Evolutionary conservation across 2,888 invertebrate species (phyloP).

Genomic region (Rhaphigaster nebulosa): DNA sequence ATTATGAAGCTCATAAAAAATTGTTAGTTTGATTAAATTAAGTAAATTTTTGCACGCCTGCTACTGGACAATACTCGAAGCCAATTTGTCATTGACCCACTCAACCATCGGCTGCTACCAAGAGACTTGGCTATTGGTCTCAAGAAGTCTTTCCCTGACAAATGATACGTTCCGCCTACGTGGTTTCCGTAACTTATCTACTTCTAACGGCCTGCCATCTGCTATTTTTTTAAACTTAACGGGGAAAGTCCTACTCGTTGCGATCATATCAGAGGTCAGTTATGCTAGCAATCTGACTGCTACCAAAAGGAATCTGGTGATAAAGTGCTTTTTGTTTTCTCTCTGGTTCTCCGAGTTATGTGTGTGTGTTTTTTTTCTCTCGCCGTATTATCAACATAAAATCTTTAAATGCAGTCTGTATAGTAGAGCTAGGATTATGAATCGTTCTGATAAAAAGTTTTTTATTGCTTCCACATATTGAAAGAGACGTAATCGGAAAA

Average conservation of each 20-base stretch:
- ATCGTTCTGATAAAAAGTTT: not conserved
- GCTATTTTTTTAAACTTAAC: conserved; percentile 18
- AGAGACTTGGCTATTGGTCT: not conserved
- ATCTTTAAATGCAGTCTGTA: not conserved
- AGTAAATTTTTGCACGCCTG: not conserved
- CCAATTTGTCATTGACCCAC: not conserved
- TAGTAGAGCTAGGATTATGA: not conserved
- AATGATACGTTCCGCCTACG: conserved; percentile 5
- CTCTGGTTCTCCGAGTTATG: not conserved
- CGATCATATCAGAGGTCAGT: conserved; percentile 9
- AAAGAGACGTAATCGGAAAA: too few species aligned
- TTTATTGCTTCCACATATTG: too few species aligned
- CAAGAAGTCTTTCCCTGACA: not conserved
- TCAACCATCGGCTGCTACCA: not conserved
- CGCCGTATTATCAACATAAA: not conserved
- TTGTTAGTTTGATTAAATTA: too few species aligned
- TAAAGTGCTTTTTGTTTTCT: not conserved
- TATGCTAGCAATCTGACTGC: not conserved
- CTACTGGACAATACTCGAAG: not conserved
- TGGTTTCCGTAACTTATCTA: not conserved
- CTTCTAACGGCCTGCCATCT: not conserved
- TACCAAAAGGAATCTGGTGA: not conserved
- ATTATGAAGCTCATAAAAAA: too few species aligned
- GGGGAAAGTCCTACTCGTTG: not conserved
- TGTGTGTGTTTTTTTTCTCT: not conserved